Evolutionary conservation across 1,140 invertebrate species (phyloP).

Genomic region (Temnothorax longispinosus): DNA sequence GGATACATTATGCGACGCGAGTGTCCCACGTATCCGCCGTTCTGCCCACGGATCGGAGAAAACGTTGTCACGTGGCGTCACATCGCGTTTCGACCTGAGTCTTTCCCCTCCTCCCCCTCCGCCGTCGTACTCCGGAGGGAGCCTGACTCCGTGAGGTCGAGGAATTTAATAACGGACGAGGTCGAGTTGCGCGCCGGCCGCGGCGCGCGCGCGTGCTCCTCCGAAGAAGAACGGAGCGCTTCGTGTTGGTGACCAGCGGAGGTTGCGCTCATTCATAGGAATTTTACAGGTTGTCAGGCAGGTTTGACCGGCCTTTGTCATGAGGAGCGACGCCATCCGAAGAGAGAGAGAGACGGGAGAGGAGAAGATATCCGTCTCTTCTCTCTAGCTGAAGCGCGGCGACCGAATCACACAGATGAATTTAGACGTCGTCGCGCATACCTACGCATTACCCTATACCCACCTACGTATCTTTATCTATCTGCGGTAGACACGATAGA

Average conservation of each 20-base stretch:
- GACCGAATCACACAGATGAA: constrained; percentile 72
- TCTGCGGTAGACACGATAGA: background rate
- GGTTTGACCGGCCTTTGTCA: constrained; percentile 81
- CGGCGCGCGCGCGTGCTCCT: constrained; percentile 32
- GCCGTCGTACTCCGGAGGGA: constrained; percentile 16
- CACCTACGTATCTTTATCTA: constrained; percentile 16
- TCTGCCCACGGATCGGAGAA: constrained; percentile 36
- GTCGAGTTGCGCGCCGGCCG: constrained; percentile 56
- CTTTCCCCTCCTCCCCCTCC: background rate
- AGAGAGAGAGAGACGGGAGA: constrained; percentile 37
- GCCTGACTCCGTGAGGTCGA: constrained; percentile 71
- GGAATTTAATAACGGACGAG: constrained; percentile 77
- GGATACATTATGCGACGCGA: background rate
- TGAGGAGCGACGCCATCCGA: constrained; percentile 68
- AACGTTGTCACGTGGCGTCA: constrained; percentile 63
- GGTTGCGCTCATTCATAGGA: constrained; percentile 82
- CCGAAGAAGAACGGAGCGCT: constrained; percentile 58
- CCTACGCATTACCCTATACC: constrained; percentile 1
- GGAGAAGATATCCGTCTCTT: constrained; percentile 34
- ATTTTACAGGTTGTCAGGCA: constrained; percentile 83
- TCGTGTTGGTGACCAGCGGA: constrained; percentile 65
- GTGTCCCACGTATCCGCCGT: background rate
- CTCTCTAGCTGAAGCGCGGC: constrained; percentile 48
- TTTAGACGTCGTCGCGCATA: constrained; percentile 66
- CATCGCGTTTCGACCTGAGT: constrained; percentile 24